These are phyloP conservation scores for Phalacrocorax brasilianus DNA, from an alignment of 2,113 vertebrate species.

Conservation along the genomic window DNA sequence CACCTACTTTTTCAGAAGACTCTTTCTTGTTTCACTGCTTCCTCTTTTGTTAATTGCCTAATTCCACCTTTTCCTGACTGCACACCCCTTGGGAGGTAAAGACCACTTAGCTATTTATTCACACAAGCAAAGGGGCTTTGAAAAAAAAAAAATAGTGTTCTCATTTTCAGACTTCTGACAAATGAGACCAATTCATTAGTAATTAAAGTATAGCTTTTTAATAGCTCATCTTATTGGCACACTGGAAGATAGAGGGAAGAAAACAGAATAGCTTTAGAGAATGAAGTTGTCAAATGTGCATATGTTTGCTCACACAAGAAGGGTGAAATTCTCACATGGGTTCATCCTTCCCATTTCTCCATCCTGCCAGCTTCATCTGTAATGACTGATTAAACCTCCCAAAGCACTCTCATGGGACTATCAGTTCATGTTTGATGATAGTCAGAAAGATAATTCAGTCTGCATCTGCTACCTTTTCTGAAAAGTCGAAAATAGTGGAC, in stretches of 20 bases:
- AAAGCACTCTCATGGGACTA: neutral
- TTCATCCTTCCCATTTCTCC: neutral
- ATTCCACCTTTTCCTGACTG: constrained; percentile 54
- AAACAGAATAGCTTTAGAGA: neutral
- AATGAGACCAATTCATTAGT: constrained; percentile 53
- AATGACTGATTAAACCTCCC: neutral
- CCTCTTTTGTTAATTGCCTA: constrained; percentile 62
- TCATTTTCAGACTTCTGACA: constrained; percentile 60
- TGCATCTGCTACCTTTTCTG: neutral
- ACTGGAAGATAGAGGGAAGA: neutral
- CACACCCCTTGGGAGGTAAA: constrained; percentile 23
- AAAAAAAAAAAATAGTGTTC: neutral
- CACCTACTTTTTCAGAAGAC: constrained; percentile 28
- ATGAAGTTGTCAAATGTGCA: neutral
- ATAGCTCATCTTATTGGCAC: constrained; percentile 23
- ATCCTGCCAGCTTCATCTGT: neutral
- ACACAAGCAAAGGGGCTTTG: constrained; percentile 23
- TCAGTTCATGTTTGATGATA: neutral
- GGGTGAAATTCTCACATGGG: neutral
- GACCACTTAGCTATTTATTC: constrained; percentile 62
- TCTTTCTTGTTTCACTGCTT: constrained; percentile 57
- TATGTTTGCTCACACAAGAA: neutral
- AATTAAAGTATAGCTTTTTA: constrained; percentile 43
- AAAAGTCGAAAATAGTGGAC: neutral
- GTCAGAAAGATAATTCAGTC: neutral